phyloP scores from a whole-genome alignment of 2,113 vertebrate genomes.

The Fulmarus glacialis region DNA sequence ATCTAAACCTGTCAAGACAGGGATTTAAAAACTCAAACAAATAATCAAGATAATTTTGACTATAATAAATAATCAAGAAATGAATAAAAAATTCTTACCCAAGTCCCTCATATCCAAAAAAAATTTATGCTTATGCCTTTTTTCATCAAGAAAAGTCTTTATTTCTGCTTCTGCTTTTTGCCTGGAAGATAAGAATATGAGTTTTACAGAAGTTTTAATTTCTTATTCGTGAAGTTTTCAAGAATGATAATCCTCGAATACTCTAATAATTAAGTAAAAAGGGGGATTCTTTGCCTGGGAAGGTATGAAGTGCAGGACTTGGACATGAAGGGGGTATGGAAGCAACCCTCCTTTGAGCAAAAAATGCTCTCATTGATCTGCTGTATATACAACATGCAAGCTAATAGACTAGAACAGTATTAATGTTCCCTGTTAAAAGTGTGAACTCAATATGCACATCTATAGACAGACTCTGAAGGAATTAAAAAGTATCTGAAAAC shows the following conservation, averaged over 20 bases:
- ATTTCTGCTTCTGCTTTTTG: constrained; percentile 82
- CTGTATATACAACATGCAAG: background rate
- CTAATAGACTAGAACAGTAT: background rate
- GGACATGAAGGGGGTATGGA: background rate
- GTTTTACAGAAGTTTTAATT: background rate
- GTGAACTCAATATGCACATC: background rate
- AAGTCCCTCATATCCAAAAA: constrained; percentile 67
- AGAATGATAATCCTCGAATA: background rate
- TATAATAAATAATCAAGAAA: background rate
- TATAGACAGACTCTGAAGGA: background rate
- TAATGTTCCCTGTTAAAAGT: rapidly evolving
- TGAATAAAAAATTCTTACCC: constrained; percentile 64
- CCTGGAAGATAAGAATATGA: constrained; percentile 72
- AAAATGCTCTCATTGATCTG: background rate
- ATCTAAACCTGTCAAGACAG: background rate
- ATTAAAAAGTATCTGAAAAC: background rate
- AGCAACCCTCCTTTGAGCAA: background rate
- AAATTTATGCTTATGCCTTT: constrained; percentile 53
- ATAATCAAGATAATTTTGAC: background rate
- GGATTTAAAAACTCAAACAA: background rate
- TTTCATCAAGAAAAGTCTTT: constrained; percentile 76
- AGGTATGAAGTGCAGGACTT: background rate
- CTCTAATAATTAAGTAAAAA: background rate
- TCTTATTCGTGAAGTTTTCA: background rate
- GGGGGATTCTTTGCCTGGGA: background rate